These are phyloP conservation scores for Apoda limacodes DNA, from an alignment of 2,888 invertebrate genomes.

Conservation along the genomic window DNA sequence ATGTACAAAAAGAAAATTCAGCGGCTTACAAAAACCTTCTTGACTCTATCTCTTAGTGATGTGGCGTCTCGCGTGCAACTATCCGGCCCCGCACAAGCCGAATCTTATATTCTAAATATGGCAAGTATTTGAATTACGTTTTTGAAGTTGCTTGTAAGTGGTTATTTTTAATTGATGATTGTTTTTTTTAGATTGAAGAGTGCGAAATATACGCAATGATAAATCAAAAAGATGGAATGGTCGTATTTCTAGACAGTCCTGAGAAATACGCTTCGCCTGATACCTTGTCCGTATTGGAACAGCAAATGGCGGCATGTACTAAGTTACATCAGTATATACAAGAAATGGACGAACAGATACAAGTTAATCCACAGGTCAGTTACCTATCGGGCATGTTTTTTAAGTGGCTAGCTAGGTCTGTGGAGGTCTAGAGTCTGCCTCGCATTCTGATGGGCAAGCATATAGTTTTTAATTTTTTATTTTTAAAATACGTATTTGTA, in stretches of 20 bases:
- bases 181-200: slow-evolving; percentile 84
- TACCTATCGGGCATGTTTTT: too few relatives aligned
- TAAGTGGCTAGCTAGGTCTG: too few relatives aligned
- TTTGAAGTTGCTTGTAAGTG: not conserved
- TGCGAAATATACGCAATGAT: slow-evolving; percentile 97
- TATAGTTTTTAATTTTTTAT: too few relatives aligned
- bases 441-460: too few relatives aligned
- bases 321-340: slow-evolving; percentile 89
- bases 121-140: slow-evolving; percentile 50
- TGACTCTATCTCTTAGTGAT: slow-evolving; percentile 89
- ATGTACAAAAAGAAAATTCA: slow-evolving; percentile 97
- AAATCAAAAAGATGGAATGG: slow-evolving; percentile 98
- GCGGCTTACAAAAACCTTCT: slow-evolving; percentile 93
- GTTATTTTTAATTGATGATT: not conserved
- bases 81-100: slow-evolving; percentile 87
- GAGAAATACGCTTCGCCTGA: slow-evolving; percentile 93
- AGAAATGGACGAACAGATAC: slow-evolving; percentile 95
- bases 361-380: slow-evolving; percentile 90
- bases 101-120: slow-evolving; percentile 95
- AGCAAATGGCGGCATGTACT: slow-evolving; percentile 87
- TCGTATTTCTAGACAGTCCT: slow-evolving; percentile 94
- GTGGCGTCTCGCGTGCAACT: slow-evolving; percentile 92
- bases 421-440: too few relatives aligned
- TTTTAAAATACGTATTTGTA: too few relatives aligned
- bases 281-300: slow-evolving; percentile 88